Evolutionary conservation across 2,888 invertebrate genomes (phyloP).

Genomic region (Sesia apiformis): DNA sequence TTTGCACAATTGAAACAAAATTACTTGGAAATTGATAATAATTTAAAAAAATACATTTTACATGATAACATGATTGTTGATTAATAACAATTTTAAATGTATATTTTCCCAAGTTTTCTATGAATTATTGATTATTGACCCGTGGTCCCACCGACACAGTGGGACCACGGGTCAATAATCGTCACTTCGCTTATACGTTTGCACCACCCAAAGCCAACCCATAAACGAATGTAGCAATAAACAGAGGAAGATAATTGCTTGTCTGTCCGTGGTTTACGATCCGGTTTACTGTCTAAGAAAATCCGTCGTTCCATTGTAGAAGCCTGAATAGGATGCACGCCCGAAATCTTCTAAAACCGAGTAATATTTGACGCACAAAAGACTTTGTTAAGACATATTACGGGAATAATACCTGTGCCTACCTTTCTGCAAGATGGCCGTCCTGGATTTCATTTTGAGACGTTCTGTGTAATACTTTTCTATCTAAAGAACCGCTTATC

Average conservation of each 20-base stretch:
- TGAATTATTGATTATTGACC: too few relatives aligned
- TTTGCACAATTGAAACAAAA: too few relatives aligned
- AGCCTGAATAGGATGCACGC: background rate
- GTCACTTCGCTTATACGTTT: background rate
- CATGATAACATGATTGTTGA: too few relatives aligned
- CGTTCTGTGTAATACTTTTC: background rate
- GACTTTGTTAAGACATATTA: background rate
- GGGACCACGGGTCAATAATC: too few relatives aligned
- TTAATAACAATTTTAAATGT: too few relatives aligned
- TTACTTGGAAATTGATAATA: too few relatives aligned
- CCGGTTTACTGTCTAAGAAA: constrained; percentile 12
- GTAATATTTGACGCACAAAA: background rate
- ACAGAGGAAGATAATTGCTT: constrained; percentile 28
- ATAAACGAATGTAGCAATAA: constrained; percentile 20
- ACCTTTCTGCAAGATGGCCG: background rate
- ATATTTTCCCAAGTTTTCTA: too few relatives aligned
- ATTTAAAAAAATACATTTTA: too few relatives aligned
- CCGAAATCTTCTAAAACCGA: background rate
- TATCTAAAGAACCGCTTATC: too few relatives aligned
- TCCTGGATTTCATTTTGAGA: background rate
- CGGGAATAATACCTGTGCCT: background rate
- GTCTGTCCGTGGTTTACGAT: constrained; percentile 14
- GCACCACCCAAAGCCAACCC: background rate
- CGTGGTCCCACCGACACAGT: too few relatives aligned
- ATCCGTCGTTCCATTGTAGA: constrained; percentile 14